These are phyloP conservation scores for Dorcus hopei DNA, from an alignment of 2,888 invertebrate species.

Conservation along the genomic window DNA sequence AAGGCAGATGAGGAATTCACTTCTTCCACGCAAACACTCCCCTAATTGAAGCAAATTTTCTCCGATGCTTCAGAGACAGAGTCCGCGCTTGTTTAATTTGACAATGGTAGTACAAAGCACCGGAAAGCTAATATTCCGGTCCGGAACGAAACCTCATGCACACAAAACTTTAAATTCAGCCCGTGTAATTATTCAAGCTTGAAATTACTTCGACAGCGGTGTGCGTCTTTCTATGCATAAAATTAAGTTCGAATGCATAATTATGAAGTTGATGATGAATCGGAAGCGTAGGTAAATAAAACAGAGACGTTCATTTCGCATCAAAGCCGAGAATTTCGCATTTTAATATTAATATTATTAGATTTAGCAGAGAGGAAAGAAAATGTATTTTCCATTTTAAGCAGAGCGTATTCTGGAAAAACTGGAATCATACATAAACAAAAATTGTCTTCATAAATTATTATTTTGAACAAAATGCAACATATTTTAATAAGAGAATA, in stretches of 20 bases:
- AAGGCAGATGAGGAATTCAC: too few relatives aligned
- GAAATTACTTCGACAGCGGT: slow-evolving; percentile 18
- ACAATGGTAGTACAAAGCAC: not conserved
- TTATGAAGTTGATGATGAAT: not conserved
- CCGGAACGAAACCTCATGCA: slow-evolving; percentile 7
- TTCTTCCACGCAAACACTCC: too few relatives aligned
- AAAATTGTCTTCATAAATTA: too few relatives aligned
- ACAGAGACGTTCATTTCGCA: too few relatives aligned
- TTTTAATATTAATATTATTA: not conserved
- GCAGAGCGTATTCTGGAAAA: too few relatives aligned
- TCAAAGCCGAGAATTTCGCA: too few relatives aligned
- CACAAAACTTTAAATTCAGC: slow-evolving; percentile 4
- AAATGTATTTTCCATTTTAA: not conserved
- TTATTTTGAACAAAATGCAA: too few relatives aligned
- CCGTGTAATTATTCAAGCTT: slow-evolving; percentile 19
- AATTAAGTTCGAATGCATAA: not conserved
- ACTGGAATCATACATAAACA: too few relatives aligned
- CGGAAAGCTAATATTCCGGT: slow-evolving; percentile 3
- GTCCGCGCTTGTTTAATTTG: not conserved
- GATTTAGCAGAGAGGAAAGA: not conserved
- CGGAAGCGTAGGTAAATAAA: not conserved
- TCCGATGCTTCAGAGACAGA: not conserved
- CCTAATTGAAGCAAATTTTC: too few relatives aligned
- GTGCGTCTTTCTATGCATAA: not conserved
- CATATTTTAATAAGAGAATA: too few relatives aligned